These are phyloP conservation scores for Yponomeuta malinellus DNA, from an alignment of 2,888 invertebrate genomes.

Conservation along the genomic window DNA sequence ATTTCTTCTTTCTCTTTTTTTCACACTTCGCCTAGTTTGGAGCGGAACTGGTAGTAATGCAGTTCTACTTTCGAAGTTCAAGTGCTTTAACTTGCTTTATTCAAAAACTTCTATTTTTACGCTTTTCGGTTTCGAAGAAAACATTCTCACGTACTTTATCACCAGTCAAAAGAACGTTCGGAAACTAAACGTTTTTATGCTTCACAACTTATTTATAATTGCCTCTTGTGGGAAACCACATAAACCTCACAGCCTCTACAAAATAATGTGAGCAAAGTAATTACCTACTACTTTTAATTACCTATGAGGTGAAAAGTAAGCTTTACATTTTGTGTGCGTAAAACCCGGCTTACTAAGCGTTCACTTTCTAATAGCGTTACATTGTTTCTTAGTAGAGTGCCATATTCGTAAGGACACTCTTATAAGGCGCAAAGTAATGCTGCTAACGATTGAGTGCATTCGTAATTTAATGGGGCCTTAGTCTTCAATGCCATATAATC, in stretches of 20 bases:
- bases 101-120: neutral
- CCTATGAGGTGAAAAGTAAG: no score
- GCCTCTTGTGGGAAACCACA: neutral
- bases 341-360: no score
- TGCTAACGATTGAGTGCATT: no score
- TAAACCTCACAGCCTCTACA: no score
- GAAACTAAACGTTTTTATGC: neutral
- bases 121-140: neutral
- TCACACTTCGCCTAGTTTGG: neutral
- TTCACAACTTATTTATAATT: neutral
- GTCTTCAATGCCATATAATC: no score
- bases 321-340: no score
- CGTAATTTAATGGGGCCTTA: no score
- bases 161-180: neutral
- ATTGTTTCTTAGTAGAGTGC: no score
- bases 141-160: neutral
- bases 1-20: neutral
- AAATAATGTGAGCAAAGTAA: neutral
- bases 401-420: no score
- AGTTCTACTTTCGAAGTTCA: constrained; percentile 1
- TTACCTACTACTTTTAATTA: neutral
- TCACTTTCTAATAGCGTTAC: no score
- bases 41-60: neutral
- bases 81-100: neutral
- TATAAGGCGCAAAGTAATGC: no score